Conservation (phyloP, 2,113 vertebrate genomes). For the Hippoglossus stenolepis region DNA sequence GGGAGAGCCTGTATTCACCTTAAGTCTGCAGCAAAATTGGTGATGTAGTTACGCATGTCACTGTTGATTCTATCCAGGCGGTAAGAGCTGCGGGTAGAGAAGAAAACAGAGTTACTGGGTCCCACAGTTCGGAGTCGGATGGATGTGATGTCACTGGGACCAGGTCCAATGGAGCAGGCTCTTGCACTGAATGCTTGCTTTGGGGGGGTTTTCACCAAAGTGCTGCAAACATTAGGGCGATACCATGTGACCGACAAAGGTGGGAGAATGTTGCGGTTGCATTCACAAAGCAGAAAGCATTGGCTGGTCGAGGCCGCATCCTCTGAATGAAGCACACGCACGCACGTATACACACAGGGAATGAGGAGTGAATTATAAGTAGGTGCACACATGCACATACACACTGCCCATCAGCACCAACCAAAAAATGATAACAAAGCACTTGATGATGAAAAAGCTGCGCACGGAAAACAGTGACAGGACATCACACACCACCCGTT, state of each 20-base stretch:
- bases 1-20: slow-evolving; percentile 80
- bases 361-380: slow-evolving; percentile 34
- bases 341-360: slow-evolving; percentile 15
- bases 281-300: slow-evolving; percentile 12
- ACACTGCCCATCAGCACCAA: not conserved
- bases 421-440: slow-evolving; percentile 8
- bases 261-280: not conserved
- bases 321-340: slow-evolving; percentile 29
- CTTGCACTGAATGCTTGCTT: slow-evolving; percentile 73
- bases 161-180: slow-evolving; percentile 30
- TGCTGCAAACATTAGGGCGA: slow-evolving; percentile 75
- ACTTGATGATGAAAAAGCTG: slow-evolving; percentile 36
- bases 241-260: slow-evolving; percentile 19
- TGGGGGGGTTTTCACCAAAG: slow-evolving; percentile 52
- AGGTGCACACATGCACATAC: not conserved
- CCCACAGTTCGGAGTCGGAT: slow-evolving; percentile 52
- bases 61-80: slow-evolving; percentile 87
- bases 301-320: slow-evolving; percentile 20
- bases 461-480: slow-evolving; percentile 28
- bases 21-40: slow-evolving; percentile 87
- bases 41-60: slow-evolving; percentile 87
- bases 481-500: slow-evolving; percentile 28
- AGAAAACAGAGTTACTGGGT: slow-evolving; percentile 75
- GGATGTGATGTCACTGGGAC: slow-evolving; percentile 49
- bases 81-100: slow-evolving; percentile 85